Conservation (phyloP, 2,113 vertebrate species). For the Microcebus lehilahytsara region DNA sequence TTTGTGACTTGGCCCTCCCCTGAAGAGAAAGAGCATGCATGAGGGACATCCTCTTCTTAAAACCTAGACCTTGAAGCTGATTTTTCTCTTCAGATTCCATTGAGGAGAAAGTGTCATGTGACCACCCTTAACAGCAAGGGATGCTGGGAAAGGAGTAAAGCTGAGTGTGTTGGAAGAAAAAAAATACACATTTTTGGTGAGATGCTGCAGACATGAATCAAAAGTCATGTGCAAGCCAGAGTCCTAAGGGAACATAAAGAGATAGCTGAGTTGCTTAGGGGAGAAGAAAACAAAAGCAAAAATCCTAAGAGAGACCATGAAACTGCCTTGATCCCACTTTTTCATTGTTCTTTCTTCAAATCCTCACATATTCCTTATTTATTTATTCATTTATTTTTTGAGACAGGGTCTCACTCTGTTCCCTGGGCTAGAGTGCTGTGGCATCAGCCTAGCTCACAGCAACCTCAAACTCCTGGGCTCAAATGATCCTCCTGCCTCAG, state of each 20-base stretch:
- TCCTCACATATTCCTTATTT: neutral
- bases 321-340: neutral
- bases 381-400: too few species aligned
- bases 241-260: neutral
- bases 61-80: neutral
- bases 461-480: too few species aligned
- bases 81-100: neutral
- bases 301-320: neutral
- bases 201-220: neutral
- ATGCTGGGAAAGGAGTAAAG: neutral
- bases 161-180: neutral
- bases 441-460: too few species aligned
- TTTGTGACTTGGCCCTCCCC: neutral
- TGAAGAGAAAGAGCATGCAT: neutral
- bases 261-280: neutral
- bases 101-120: neutral
- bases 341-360: neutral
- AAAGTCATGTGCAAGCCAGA: neutral
- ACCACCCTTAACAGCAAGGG: neutral
- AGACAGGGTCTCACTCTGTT: too few species aligned
- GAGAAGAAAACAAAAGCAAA: neutral
- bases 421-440: too few species aligned
- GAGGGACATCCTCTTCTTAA: neutral
- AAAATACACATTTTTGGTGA: neutral
- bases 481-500: too few species aligned